phyloP scores from a whole-genome alignment of 2,113 vertebrate genomes.

The Sebastes fasciatus region DNA sequence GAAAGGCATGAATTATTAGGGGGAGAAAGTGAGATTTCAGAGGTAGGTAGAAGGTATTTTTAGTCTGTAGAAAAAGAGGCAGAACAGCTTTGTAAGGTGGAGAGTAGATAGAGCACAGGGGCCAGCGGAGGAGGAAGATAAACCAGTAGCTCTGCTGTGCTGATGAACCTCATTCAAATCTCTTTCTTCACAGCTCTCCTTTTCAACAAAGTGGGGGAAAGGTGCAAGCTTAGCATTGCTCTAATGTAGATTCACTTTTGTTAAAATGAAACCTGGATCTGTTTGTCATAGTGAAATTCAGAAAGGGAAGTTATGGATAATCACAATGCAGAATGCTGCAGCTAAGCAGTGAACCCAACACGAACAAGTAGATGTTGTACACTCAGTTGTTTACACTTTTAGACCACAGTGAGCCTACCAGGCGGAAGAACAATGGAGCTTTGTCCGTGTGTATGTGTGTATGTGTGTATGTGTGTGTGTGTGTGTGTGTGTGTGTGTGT shows the following conservation, averaged over 20 bases:
- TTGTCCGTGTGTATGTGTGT: slow-evolving; percentile 55
- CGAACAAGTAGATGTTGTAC: slow-evolving; percentile 42
- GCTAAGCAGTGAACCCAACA: slow-evolving; percentile 2
- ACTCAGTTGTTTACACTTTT: slow-evolving; percentile 56
- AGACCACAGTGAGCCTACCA: slow-evolving; percentile 39
- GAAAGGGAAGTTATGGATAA: not conserved
- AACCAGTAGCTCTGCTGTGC: slow-evolving; percentile 20
- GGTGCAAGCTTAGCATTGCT: not conserved
- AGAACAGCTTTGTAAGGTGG: slow-evolving; percentile 22
- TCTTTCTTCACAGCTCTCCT: not conserved
- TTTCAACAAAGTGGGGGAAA: not conserved
- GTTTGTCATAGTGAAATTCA: not conserved
- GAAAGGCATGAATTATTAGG: slow-evolving; percentile 69
- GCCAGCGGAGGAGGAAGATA: not conserved
- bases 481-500: slow-evolving; percentile 12
- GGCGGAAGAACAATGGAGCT: slow-evolving; percentile 70
- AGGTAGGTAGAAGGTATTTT: slow-evolving; percentile 54
- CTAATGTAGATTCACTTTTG: not conserved
- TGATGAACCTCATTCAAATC: slow-evolving; percentile 2
- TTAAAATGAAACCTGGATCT: not conserved
- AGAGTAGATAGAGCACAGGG: slow-evolving; percentile 13
- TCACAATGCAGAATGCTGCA: not conserved
- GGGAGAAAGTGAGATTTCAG: slow-evolving; percentile 46
- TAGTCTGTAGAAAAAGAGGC: slow-evolving; percentile 35
- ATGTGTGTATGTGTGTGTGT: slow-evolving; percentile 26